Evolutionary conservation across 2,888 invertebrate genomes (phyloP).

Genomic region (Mycalesis mineus): DNA sequence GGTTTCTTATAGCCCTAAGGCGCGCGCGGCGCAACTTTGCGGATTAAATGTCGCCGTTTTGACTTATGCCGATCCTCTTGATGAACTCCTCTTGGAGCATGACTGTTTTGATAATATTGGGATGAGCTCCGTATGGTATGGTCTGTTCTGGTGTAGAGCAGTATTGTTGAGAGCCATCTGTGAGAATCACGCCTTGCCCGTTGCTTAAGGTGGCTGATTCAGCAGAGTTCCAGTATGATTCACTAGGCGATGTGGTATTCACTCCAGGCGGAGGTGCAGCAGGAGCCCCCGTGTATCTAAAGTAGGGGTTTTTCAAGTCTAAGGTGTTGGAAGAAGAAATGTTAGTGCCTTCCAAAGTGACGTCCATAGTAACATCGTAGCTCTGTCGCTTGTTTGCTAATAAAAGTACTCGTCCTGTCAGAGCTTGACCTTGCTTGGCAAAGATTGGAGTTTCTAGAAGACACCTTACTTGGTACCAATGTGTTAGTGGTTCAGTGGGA

Average conservation of each 20-base stretch:
- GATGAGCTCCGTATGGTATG: slow-evolving; percentile 61
- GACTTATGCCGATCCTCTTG: slow-evolving; percentile 74
- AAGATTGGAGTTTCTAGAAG: slow-evolving; percentile 95
- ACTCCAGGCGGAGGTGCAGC: slow-evolving; percentile 95
- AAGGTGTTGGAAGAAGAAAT: slow-evolving; percentile 89
- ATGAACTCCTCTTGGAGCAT: slow-evolving; percentile 76
- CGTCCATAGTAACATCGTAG: slow-evolving; percentile 98
- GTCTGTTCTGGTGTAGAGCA: slow-evolving; percentile 62
- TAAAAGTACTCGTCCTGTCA: slow-evolving; percentile 91
- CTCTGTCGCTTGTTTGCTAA: slow-evolving; percentile 98
- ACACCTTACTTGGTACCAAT: slow-evolving; percentile 99
- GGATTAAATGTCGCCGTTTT: slow-evolving; percentile 77
- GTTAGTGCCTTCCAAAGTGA: slow-evolving; percentile 92
- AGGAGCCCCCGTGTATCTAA: slow-evolving; percentile 96
- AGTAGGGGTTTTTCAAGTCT: slow-evolving; percentile 99
- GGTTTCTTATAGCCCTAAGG: slow-evolving; percentile 72
- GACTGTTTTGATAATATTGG: slow-evolving; percentile 73
- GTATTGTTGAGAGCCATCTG: slow-evolving; percentile 65
- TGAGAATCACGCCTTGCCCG: slow-evolving; percentile 64
- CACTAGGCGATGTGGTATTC: slow-evolving; percentile 94
- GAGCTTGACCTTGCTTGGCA: slow-evolving; percentile 94
- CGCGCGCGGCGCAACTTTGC: slow-evolving; percentile 72
- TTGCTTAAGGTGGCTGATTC: slow-evolving; percentile 80
- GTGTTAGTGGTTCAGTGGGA: slow-evolving; percentile 97
- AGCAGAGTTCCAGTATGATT: slow-evolving; percentile 92